Percentiles rank a stretch among this genome's conserved stretches.
Evolutionary conservation across 2,797 vertebrate genomes (phyloP).

Genomic region (Melanotaenia trifasciata): DNA sequence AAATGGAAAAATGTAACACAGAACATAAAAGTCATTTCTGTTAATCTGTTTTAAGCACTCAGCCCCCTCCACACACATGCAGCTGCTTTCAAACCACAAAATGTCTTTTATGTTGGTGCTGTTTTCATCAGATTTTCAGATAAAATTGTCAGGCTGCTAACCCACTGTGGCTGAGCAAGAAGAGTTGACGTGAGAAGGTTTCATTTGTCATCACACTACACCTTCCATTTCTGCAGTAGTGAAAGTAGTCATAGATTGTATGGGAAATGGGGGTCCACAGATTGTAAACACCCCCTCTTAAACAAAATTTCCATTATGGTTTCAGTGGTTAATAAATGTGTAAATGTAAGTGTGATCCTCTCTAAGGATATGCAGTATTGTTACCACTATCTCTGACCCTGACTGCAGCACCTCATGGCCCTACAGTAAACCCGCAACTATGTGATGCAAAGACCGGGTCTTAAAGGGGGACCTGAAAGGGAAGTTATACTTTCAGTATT

Average conservation of each 20-base stretch:
- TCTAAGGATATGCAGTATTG: constrained; percentile 18
- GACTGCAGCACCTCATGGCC: constrained; percentile 2
- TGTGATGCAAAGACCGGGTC: constrained; percentile 3
- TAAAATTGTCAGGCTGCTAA: constrained; percentile 36
- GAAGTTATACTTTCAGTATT: background rate
- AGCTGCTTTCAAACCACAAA: constrained; percentile 49
- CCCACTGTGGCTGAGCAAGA: constrained; percentile 34
- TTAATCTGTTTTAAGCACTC: constrained; percentile 1
- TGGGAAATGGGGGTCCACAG: constrained; percentile 62
- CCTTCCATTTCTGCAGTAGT: constrained; percentile 31
- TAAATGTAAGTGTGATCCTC: constrained; percentile 35
- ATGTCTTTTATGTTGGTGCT: constrained; percentile 33
- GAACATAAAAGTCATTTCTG: background rate
- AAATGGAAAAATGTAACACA: background rate
- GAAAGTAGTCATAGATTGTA: constrained; percentile 54
- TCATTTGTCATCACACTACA: constrained; percentile 59
- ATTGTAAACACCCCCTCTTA: constrained; percentile 67
- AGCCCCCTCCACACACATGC: constrained; percentile 4
- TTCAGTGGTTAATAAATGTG: constrained; percentile 55
- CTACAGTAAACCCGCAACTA: constrained; percentile 15
- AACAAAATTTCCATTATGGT: constrained; percentile 46
- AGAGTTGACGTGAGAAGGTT: constrained; percentile 59
- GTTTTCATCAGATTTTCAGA: constrained; percentile 44
- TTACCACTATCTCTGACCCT: constrained; percentile 21
- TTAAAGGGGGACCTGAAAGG: background rate